Conservation (phyloP, 1,140 invertebrate genomes). For the Zaprionus ornatus region DNA sequence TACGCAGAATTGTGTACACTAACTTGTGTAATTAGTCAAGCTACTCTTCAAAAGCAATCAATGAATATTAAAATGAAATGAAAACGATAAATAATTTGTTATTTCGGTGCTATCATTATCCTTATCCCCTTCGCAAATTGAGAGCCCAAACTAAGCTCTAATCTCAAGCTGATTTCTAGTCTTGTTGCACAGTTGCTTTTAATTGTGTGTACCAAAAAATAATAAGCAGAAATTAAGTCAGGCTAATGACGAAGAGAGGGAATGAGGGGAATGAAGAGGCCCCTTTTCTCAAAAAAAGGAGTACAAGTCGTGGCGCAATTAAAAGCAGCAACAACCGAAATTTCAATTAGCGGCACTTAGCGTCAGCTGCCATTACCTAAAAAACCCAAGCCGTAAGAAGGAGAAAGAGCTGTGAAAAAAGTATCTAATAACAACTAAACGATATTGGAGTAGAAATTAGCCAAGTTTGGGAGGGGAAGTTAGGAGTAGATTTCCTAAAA, state of each 20-base stretch:
- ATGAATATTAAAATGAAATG: no score
- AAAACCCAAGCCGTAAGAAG: constrained; percentile 15
- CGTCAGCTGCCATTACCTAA: constrained; percentile 68
- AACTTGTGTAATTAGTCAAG: no score
- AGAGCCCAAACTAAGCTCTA: background rate
- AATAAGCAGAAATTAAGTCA: constrained; percentile 38
- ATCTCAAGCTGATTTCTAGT: constrained; percentile 9
- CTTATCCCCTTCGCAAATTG: no score
- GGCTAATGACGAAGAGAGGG: constrained; percentile 14
- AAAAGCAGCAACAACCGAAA: constrained; percentile 66
- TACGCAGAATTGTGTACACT: no score
- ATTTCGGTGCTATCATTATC: no score
- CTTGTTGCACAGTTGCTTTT: constrained; percentile 46
- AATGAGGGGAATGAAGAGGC: background rate
- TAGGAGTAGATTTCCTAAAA: constrained; percentile 38
- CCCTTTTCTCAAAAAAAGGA: background rate
- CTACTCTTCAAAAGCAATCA: no score
- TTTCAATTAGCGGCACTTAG: constrained; percentile 81
- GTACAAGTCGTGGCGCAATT: constrained; percentile 57
- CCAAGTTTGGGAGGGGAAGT: background rate
- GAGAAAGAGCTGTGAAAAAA: constrained; percentile 4
- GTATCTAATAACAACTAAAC: constrained; percentile 78
- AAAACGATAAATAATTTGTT: no score
- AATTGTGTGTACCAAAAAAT: constrained; percentile 44
- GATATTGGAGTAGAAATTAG: constrained; percentile 74